Evolutionary conservation across 2,113 vertebrate genomes (phyloP).

Genomic region (mouse (Mus musculus)): DNA sequence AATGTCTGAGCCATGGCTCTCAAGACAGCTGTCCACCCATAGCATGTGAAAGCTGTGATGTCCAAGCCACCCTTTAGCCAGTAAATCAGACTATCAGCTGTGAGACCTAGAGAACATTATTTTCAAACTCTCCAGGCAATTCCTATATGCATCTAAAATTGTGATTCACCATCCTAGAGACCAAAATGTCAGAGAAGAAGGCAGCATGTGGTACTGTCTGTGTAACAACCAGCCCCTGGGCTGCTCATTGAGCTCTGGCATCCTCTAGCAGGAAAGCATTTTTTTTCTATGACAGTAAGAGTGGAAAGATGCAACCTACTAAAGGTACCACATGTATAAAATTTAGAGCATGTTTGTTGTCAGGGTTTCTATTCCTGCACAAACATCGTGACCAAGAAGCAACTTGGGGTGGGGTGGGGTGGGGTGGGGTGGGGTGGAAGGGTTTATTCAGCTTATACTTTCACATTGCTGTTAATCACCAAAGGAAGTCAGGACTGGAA

Average conservation of each 20-base stretch:
- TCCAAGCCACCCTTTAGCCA: background rate
- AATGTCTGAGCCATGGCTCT: background rate
- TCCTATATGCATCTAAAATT: background rate
- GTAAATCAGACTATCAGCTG: background rate
- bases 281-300: background rate
- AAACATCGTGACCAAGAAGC: too few relatives aligned
- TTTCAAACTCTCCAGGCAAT: background rate
- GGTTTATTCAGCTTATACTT: too few relatives aligned
- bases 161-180: background rate
- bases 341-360: background rate
- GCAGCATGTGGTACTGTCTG: fast-evolving
- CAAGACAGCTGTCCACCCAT: background rate
- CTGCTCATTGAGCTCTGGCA: background rate
- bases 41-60: background rate
- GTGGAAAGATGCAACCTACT: background rate
- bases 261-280: background rate
- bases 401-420: too few relatives aligned
- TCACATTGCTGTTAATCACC: too few relatives aligned
- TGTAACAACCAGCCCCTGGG: too few relatives aligned
- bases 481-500: too few relatives aligned
- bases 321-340: constrained; percentile 10
- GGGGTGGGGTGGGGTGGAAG: too few relatives aligned
- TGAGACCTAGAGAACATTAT: background rate
- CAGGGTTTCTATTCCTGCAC: too few relatives aligned
- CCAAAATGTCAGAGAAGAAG: background rate